Percentiles rank a stretch among this genome's conserved stretches.
Conservation (phyloP, 2,888 invertebrate genomes). For the Drosophila lutescens region DNA sequence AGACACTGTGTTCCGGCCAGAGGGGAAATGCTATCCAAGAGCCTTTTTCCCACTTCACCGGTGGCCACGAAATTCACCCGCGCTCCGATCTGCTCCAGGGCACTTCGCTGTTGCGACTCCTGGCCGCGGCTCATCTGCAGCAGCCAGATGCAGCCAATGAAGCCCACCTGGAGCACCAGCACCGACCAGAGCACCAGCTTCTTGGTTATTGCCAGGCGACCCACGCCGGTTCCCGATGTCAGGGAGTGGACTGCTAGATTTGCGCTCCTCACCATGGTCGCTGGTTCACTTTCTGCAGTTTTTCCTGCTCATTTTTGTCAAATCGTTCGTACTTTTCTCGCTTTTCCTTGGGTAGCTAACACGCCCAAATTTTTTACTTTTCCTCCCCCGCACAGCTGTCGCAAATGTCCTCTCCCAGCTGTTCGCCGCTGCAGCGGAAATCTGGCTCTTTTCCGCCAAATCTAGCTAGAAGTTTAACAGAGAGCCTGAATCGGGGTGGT, state of each 20-base stretch:
- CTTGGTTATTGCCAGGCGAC: constrained; percentile 69
- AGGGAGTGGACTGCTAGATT: constrained; percentile 8
- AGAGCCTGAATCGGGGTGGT: neutral
- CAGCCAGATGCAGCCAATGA: constrained; percentile 82
- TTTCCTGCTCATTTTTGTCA: constrained; percentile 36
- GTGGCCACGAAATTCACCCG: constrained; percentile 70
- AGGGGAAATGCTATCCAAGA: constrained; percentile 4
- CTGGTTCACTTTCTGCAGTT: constrained; percentile 18
- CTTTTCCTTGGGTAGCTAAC: constrained; percentile 47
- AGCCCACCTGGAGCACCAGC: constrained; percentile 79
- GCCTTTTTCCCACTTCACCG: constrained; percentile 15
- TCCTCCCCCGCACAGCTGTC: constrained; percentile 65
- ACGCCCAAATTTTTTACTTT: constrained; percentile 61
- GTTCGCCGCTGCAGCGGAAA: constrained; percentile 2
- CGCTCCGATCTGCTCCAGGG: constrained; percentile 12
- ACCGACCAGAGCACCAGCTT: constrained; percentile 81
- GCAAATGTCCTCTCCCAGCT: constrained; percentile 28
- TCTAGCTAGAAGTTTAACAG: neutral
- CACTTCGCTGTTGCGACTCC: constrained; percentile 28
- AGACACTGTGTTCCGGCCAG: constrained; percentile 26
- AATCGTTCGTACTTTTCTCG: constrained; percentile 12
- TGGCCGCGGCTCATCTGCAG: constrained; percentile 69
- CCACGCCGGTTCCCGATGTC: constrained; percentile 18
- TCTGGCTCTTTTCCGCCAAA: constrained; percentile 7
- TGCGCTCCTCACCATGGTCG: constrained; percentile 49